Evolutionary conservation across 2,797 vertebrate species (phyloP).

Genomic region (Acrossocheilus fasciatus): DNA sequence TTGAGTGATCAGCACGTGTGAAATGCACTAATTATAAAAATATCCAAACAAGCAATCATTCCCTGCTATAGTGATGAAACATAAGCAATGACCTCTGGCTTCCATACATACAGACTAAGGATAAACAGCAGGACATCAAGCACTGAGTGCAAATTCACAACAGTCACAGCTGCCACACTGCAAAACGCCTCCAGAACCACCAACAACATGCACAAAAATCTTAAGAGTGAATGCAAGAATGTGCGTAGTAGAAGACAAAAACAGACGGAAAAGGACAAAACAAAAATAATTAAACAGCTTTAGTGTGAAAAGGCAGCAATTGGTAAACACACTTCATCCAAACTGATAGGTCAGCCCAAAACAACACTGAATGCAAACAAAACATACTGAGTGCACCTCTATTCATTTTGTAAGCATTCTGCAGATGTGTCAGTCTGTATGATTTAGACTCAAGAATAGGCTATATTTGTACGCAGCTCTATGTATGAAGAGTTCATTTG

Average conservation of each 20-base stretch:
- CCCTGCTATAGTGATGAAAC: slow-evolving; percentile 9
- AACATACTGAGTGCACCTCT: neutral
- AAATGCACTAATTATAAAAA: neutral
- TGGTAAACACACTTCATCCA: neutral
- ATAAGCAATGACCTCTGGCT: slow-evolving; percentile 4
- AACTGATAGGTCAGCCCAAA: neutral
- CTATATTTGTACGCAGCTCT: too few species aligned
- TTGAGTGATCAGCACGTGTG: neutral
- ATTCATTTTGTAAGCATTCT: neutral
- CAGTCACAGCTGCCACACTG: slow-evolving; percentile 11
- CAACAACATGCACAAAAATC: neutral
- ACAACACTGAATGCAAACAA: neutral
- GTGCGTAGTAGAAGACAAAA: neutral
- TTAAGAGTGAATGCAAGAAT: neutral
- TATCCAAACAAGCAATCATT: slow-evolving; percentile 10
- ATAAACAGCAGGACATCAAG: slow-evolving; percentile 32
- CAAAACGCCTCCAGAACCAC: slow-evolving; percentile 19
- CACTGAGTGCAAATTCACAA: neutral
- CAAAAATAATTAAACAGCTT: neutral
- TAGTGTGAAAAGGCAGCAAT: neutral
- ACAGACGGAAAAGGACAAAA: neutral
- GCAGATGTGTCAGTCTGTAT: neutral
- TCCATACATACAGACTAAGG: slow-evolving; percentile 3
- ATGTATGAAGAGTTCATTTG: neutral
- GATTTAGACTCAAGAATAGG: neutral